Conservation (phyloP, 1,140 invertebrate genomes). For the fruit fly (Drosophila melanogaster) region Release_6_plus_ISO1_MT NT_033779.5:5680501-5681000, state of each 20-base stretch:
- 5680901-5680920: conserved; percentile 36
- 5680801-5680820: conserved; percentile 38
- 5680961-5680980: conserved; percentile 40
- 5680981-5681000: conserved; percentile 38
- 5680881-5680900: conserved; percentile 50
- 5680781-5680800: conserved; percentile 27
- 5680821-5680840: conserved; percentile 12
- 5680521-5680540: too few species aligned
- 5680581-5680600: neutral
- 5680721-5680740: conserved; percentile 25
- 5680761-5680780: conserved; percentile 41
- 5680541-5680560: too few species aligned
- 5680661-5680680: conserved; percentile 1
- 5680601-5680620: neutral
- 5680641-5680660: neutral
- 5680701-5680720: conserved; percentile 32
- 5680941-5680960: conserved; percentile 29
- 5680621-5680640: neutral
- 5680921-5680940: conserved; percentile 49
- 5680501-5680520: too few species aligned
- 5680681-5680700: conserved; percentile 13
- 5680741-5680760: conserved; percentile 9
- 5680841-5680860: conserved; percentile 20
- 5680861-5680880: conserved; percentile 18
- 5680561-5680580: neutral